Conservation (phyloP, 2,888 invertebrate genomes). For the Hedya salicella region DNA sequence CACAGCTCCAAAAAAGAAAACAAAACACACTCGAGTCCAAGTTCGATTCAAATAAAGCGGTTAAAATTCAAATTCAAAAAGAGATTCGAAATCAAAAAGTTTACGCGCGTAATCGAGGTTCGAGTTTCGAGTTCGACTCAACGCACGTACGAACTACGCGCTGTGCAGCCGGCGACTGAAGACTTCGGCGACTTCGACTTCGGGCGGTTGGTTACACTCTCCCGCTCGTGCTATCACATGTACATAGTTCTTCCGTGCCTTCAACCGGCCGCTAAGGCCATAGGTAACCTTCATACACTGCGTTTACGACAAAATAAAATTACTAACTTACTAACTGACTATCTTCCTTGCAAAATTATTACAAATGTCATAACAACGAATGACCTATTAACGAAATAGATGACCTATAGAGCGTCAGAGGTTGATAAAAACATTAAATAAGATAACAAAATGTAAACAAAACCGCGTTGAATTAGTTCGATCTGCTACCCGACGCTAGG, state of each 20-base stretch:
- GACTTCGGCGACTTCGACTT: not conserved
- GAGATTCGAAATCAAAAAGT: constrained; percentile 43
- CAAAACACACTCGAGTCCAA: constrained; percentile 42
- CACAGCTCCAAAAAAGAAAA: constrained; percentile 42
- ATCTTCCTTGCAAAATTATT: constrained; percentile 4
- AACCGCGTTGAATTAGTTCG: not conserved
- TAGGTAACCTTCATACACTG: not conserved
- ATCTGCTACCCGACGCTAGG: constrained; percentile 21
- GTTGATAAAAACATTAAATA: constrained; percentile 27
- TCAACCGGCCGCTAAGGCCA: not conserved
- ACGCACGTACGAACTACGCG: constrained; percentile 58
- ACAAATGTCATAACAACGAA: not conserved
- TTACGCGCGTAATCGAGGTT: constrained; percentile 58
- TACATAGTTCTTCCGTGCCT: constrained; percentile 6
- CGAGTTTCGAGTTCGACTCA: constrained; percentile 53
- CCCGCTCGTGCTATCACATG: not conserved
- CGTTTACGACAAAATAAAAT: not conserved
- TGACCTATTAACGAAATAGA: constrained; percentile 28
- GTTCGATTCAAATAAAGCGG: constrained; percentile 34
- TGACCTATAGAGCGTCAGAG: constrained; percentile 13
- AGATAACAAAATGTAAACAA: constrained; percentile 30
- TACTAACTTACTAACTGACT: too few relatives aligned
- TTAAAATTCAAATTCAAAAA: constrained; percentile 34
- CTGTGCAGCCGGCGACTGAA: constrained; percentile 62
- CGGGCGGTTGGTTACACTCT: constrained; percentile 3